Evolutionary conservation across 2,888 invertebrate species (phyloP).

Genomic region (Himalopsyche japonica): DNA sequence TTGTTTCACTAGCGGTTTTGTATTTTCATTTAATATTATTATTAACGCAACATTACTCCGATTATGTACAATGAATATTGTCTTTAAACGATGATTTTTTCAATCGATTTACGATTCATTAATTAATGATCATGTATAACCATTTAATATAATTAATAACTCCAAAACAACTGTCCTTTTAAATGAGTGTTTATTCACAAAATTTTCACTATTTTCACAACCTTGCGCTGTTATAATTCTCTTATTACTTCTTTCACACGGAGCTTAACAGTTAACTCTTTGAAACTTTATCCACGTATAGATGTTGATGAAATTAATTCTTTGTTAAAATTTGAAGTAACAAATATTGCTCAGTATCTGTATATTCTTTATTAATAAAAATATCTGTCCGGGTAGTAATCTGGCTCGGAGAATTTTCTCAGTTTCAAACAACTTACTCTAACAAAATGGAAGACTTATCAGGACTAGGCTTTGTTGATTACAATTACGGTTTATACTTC

Average conservation of each 20-base stretch:
- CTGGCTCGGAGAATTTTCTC: slow-evolving; percentile 35
- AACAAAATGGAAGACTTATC: slow-evolving; percentile 40
- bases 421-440: slow-evolving; percentile 28
- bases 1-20: background rate
- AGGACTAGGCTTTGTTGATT: slow-evolving; percentile 34
- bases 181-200: background rate
- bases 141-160: background rate
- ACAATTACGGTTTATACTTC: slow-evolving; percentile 11
- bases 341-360: background rate
- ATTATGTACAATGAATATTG: background rate
- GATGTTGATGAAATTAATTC: background rate
- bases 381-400: background rate
- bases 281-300: background rate
- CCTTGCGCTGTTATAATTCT: background rate
- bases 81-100: background rate
- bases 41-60: background rate
- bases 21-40: background rate
- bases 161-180: background rate
- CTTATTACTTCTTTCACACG: background rate
- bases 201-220: background rate
- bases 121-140: background rate
- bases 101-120: background rate
- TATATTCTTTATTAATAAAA: background rate
- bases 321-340: background rate
- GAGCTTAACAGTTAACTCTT: background rate